Percentiles rank a stretch among this genome's conserved stretches.
Evolutionary conservation across 37 sponge, comb jelly and placozoan species (phyloP).

Genomic region (Oopsacas minuta): DNA sequence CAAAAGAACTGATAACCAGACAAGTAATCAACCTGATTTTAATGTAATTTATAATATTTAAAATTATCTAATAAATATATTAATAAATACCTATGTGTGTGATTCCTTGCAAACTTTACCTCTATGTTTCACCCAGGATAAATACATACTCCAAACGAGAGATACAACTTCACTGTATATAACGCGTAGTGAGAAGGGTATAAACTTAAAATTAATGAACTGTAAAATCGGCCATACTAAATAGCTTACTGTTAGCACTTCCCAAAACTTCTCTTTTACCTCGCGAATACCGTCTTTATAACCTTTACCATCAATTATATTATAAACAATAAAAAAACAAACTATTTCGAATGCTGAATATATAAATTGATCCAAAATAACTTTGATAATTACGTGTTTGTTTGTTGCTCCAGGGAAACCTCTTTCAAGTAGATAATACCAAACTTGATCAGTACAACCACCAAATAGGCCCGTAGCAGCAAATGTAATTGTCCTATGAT

Average conservation of each 20-base stretch:
- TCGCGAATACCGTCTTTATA: conserved; percentile 25
- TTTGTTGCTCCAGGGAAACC: neutral
- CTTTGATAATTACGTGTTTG: neutral
- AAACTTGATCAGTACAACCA: neutral
- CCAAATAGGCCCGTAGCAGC: neutral
- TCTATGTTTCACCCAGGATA: conserved; percentile 59
- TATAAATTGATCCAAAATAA: neutral
- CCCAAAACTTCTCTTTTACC: conserved; percentile 35
- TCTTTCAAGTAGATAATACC: neutral
- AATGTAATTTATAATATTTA: neutral
- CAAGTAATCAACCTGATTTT: too few species aligned
- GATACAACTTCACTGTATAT: conserved; percentile 28
- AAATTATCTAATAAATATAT: neutral
- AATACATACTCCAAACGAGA: conserved; percentile 40
- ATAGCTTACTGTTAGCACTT: conserved; percentile 29
- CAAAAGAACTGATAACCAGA: too few species aligned
- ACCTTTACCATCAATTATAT: conserved; percentile 36
- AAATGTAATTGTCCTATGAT: neutral
- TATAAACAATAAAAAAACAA: neutral
- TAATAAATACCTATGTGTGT: neutral
- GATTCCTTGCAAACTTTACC: neutral
- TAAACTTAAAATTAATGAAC: conserved; percentile 53
- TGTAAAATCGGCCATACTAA: conserved; percentile 54
- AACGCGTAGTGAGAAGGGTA: conserved; percentile 42
- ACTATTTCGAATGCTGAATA: neutral